Evolutionary conservation across 2,888 invertebrate genomes (phyloP), one percentile per base, ranked within the genome.

Genomic region (Amphipyra tragopoginis): DNA sequence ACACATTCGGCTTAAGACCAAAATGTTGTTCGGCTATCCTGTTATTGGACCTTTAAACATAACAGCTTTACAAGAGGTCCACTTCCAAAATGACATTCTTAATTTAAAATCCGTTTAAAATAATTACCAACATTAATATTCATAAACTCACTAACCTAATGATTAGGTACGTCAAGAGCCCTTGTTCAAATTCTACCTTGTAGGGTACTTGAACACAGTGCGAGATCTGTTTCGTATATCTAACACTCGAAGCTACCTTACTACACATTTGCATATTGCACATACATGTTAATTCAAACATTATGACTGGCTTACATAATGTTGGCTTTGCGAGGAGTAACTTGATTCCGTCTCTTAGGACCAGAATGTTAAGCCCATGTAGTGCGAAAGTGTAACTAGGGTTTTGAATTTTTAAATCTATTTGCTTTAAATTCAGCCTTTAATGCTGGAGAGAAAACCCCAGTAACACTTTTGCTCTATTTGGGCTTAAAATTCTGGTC

Each of bases 231-330:
- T 45, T 61, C 70, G 39, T 73, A 44, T 69, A 60, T 60, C 70
- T 68, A 61, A 50, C 52, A 69, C 49, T 75, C 11, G 42, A 53
- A 43, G n/a, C 39, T 73, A 69, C 52, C 49, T 53, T 42, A n/a
- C 52, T 69, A 52, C 49, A 44, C 34, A 77, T 74, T 74, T 50
- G 60, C 69, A 73, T 63, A 68, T 61, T 77, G 57, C 60, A 55
- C 43, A 63, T 48, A 73, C 43, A 61, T 50, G 50, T 59, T 65
- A 73, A 73, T 62, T 77, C 42, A 50, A 57, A 67, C 34, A 49
- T 51, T 55, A 52, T 54, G 47, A 29, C 36, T 49, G 2, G n/a
- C 40, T 68, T 53, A 68, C 42, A 52, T 48, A 49, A 56, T n/a
- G 13, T 42, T 9, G 15, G 15, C 13, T 42, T 15, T 15, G 34